Conservation (phyloP, 2,797 vertebrate genomes). For the Eptatretus atami region DNA sequence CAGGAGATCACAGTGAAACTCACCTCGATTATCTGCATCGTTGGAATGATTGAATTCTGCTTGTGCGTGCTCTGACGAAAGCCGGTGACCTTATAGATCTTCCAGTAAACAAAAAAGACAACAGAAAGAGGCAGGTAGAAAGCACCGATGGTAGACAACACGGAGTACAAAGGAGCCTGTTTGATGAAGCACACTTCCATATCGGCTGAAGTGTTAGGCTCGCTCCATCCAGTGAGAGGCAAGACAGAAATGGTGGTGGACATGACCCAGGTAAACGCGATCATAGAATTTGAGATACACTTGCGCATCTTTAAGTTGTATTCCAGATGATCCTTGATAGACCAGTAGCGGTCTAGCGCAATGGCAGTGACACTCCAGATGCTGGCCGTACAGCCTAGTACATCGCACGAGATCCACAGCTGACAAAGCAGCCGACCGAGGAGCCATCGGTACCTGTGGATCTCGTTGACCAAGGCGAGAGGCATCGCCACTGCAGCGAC, state of each 20-base stretch:
- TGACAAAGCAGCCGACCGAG: slow-evolving; percentile 55
- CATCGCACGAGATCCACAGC: slow-evolving; percentile 68
- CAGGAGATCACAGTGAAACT: too few relatives aligned
- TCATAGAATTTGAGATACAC: slow-evolving; percentile 64
- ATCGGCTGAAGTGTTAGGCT: slow-evolving; percentile 39
- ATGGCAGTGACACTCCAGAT: slow-evolving; percentile 96
- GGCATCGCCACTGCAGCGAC: slow-evolving; percentile 85
- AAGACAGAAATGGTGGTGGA: slow-evolving; percentile 56
- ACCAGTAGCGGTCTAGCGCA: slow-evolving; percentile 87
- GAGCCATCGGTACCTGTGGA: slow-evolving; percentile 45
- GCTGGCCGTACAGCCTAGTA: slow-evolving; percentile 86
- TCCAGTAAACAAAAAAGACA: slow-evolving; percentile 89
- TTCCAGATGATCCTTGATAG: slow-evolving; percentile 60
- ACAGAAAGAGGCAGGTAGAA: slow-evolving; percentile 79
- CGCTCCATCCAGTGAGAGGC: slow-evolving; percentile 69
- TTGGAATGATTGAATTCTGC: slow-evolving; percentile 50
- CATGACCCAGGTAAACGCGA: slow-evolving; percentile 53
- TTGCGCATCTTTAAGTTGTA: slow-evolving; percentile 51
- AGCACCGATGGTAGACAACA: slow-evolving; percentile 79
- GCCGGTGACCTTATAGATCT: slow-evolving; percentile 80
- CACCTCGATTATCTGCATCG: slow-evolving; percentile 19
- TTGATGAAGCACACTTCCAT: slow-evolving; percentile 57
- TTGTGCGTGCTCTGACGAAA: slow-evolving; percentile 49
- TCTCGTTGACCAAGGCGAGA: slow-evolving; percentile 48
- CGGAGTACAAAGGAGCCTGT: slow-evolving; percentile 54